A percentile compares a stretch with the other conserved stretches of the same genome.
Conservation (phyloP, 2,113 vertebrate genomes). For the Rhodinocichla rosea region DNA sequence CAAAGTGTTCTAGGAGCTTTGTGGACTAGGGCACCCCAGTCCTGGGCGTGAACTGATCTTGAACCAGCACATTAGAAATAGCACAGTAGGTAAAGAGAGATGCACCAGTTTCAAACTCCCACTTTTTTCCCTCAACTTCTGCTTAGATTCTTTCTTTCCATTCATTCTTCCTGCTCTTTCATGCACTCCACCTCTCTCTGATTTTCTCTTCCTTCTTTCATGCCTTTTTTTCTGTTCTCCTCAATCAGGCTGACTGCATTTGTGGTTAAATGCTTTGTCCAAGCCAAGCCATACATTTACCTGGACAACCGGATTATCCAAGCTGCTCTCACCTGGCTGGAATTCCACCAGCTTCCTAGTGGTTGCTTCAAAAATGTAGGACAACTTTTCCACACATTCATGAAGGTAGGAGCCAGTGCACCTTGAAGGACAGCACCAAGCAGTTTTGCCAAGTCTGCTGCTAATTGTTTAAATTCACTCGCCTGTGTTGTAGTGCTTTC, state of each 20-base stretch:
- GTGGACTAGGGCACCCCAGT: background rate
- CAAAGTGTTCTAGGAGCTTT: background rate
- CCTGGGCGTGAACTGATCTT: background rate
- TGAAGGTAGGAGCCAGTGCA: conserved; percentile 77
- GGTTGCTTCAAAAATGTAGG: conserved; percentile 82
- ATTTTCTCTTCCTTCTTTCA: background rate
- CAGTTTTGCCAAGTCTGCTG: background rate
- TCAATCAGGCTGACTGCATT: conserved; percentile 82
- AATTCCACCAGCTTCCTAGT: conserved; percentile 51
- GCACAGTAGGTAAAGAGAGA: background rate
- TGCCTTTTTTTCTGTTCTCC: background rate
- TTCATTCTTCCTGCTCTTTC: background rate
- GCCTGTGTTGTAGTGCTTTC: background rate
- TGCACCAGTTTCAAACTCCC: background rate
- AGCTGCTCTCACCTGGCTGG: conserved; percentile 76
- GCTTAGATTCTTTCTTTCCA: background rate
- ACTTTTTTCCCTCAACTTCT: background rate
- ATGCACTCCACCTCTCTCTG: background rate
- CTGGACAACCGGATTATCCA: conserved; percentile 69
- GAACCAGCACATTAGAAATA: background rate
- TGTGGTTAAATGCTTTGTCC: conserved; percentile 84
- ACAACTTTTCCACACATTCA: conserved; percentile 74
- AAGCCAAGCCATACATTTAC: conserved; percentile 76
- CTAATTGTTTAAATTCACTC: background rate
- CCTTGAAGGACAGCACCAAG: background rate